Conservation (phyloP, 2,888 invertebrate genomes). For the Hermaeophaga mercurialis region DNA sequence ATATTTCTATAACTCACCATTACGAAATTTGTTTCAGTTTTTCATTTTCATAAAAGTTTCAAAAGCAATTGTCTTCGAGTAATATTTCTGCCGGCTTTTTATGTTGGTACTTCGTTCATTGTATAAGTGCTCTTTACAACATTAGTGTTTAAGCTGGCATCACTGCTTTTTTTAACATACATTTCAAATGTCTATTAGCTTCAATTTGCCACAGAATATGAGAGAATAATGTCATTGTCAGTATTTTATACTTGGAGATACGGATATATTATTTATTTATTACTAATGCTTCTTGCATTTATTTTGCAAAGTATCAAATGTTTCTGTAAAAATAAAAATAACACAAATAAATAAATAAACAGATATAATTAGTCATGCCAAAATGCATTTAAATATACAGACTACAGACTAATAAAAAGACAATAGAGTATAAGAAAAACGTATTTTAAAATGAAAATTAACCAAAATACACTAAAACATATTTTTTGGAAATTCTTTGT, state of each 20-base stretch:
- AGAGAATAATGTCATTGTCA: not conserved
- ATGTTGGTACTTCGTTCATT: not conserved
- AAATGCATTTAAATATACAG: too few relatives aligned
- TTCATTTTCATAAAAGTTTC: constrained; percentile 2
- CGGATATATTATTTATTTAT: not conserved
- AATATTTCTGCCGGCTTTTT: constrained; percentile 1
- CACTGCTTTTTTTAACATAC: not conserved
- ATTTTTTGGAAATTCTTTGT: too few relatives aligned
- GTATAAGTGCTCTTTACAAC: not conserved
- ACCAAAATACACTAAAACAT: too few relatives aligned
- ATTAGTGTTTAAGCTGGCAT: not conserved
- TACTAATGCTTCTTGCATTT: not conserved
- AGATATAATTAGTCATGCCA: too few relatives aligned
- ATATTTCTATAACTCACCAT: not conserved
- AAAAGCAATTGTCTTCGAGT: constrained; percentile 1
- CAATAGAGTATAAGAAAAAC: too few relatives aligned
- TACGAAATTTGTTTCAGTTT: constrained; percentile 3
- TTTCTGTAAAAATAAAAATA: not conserved
- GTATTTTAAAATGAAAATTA: too few relatives aligned
- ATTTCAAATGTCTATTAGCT: constrained; percentile 2
- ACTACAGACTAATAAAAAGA: too few relatives aligned
- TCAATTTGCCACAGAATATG: constrained; percentile 3
- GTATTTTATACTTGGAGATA: not conserved
- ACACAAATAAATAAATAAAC: too few relatives aligned
- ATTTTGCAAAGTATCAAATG: not conserved